Conservation (phyloP, 2,797 vertebrate genomes). For the Ispidina picta region DNA sequence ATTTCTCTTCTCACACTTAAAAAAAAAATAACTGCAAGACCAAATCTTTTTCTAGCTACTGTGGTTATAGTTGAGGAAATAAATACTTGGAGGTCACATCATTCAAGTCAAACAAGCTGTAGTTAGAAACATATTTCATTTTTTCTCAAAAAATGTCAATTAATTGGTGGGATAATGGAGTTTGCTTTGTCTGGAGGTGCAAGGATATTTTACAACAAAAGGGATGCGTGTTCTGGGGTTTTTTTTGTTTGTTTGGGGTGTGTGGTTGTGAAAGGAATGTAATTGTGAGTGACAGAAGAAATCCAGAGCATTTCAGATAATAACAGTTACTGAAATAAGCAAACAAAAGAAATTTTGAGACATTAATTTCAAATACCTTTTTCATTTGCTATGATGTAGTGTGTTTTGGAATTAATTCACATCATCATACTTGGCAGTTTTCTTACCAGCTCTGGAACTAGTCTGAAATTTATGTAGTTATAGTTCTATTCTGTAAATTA, state of each 20-base stretch:
- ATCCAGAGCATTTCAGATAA: neutral
- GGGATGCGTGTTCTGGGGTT: neutral
- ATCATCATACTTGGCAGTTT: neutral
- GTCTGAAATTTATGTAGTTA: neutral
- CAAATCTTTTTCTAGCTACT: neutral
- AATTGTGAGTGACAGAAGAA: neutral
- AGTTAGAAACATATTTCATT: neutral
- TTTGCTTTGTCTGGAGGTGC: neutral
- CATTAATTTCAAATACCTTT: neutral
- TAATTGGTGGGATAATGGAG: neutral
- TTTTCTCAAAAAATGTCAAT: neutral
- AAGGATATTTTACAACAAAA: neutral
- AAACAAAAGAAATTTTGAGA: neutral
- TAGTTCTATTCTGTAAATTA: neutral
- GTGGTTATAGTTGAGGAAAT: neutral
- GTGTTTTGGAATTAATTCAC: neutral
- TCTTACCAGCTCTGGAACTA: neutral
- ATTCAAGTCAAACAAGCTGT: neutral
- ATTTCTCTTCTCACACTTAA: neutral
- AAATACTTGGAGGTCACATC: neutral
- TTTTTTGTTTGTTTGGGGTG: neutral
- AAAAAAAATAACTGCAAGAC: slow-evolving; percentile 7
- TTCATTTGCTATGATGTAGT: neutral
- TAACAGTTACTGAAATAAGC: neutral
- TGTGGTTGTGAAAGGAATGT: neutral